These are phyloP conservation scores for Pampusana beccarii DNA, from an alignment of 2,113 vertebrate genomes.

Conservation along the genomic window DNA sequence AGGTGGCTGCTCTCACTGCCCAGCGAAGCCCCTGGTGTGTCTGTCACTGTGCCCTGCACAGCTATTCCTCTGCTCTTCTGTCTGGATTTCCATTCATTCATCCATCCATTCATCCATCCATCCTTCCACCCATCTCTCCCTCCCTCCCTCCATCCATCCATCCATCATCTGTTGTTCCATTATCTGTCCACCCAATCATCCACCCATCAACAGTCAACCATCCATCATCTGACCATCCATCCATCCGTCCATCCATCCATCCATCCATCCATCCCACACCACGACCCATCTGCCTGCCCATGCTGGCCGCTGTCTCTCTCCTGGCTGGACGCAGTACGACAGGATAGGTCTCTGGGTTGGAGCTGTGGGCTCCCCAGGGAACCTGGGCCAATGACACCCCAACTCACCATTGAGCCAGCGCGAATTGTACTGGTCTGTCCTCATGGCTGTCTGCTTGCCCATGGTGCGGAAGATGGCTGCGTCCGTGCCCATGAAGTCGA, in stretches of 20 bases:
- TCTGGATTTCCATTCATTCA: not conserved
- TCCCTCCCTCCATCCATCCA: no score
- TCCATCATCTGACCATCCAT: not conserved
- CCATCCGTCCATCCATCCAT: not conserved
- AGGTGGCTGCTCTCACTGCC: not conserved
- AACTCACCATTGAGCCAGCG: conserved; percentile 94
- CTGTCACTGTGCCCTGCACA: not conserved
- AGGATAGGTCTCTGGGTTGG: rapidly evolving
- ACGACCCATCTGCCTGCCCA: not conserved
- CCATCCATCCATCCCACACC: not conserved
- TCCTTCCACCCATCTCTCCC: no score
- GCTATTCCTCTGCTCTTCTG: not conserved
- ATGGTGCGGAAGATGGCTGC: conserved; percentile 97
- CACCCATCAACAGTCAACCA: not conserved
- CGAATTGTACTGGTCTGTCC: conserved; percentile 99
- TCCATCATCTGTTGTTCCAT: no score
- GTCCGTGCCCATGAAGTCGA: conserved; percentile 98
- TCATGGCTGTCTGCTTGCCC: conserved; percentile 97
- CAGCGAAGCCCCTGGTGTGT: not conserved
- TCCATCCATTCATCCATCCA: not conserved
- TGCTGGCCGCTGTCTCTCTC: not conserved
- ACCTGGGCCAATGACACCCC: not conserved
- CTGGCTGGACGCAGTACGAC: not conserved
- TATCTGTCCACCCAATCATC: no score
- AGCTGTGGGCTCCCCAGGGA: not conserved